Evolutionary conservation across 1,140 invertebrate genomes (phyloP).

Genomic region (Asbolus verrucosus): DNA sequence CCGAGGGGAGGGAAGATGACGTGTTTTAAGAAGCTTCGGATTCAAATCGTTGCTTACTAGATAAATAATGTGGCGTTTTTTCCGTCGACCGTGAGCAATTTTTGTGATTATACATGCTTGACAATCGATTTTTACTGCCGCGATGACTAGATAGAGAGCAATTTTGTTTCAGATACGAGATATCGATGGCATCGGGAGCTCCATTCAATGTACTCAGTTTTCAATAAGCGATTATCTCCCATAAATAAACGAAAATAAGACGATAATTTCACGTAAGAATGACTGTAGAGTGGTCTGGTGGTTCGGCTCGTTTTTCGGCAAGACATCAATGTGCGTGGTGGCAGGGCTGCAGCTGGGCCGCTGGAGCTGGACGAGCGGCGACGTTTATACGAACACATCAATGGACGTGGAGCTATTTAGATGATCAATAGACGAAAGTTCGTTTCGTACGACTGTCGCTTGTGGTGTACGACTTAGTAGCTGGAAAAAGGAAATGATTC

Average conservation of each 20-base stretch:
- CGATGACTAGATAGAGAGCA: slow-evolving; percentile 18
- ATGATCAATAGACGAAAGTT: too few relatives aligned
- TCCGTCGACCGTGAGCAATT: too few relatives aligned
- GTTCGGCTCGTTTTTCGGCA: neutral
- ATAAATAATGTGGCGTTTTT: too few relatives aligned
- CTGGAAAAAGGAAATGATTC: too few relatives aligned
- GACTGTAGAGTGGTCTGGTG: slow-evolving; percentile 5
- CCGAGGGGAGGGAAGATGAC: slow-evolving; percentile 1
- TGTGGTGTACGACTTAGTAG: too few relatives aligned
- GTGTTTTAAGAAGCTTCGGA: neutral
- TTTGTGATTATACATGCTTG: slow-evolving; percentile 8
- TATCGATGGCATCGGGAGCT: neutral
- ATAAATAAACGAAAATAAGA: slow-evolving; percentile 43
- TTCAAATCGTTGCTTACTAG: too few relatives aligned
- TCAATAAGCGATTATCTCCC: slow-evolving; percentile 42
- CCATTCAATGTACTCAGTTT: slow-evolving; percentile 31
- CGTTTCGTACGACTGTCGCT: too few relatives aligned
- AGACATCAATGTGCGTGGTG: neutral
- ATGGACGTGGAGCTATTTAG: too few relatives aligned
- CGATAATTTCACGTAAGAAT: slow-evolving; percentile 41
- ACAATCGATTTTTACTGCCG: slow-evolving; percentile 24
- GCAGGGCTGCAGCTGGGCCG: neutral
- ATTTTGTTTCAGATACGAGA: slow-evolving; percentile 18
- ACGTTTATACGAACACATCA: slow-evolving; percentile 4
- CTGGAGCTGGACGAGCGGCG: neutral